A percentile compares a stretch with the other conserved stretches of the same genome.
phyloP scores from a whole-genome alignment of 2,113 vertebrate genomes.

The Mus spicilegus region DNA sequence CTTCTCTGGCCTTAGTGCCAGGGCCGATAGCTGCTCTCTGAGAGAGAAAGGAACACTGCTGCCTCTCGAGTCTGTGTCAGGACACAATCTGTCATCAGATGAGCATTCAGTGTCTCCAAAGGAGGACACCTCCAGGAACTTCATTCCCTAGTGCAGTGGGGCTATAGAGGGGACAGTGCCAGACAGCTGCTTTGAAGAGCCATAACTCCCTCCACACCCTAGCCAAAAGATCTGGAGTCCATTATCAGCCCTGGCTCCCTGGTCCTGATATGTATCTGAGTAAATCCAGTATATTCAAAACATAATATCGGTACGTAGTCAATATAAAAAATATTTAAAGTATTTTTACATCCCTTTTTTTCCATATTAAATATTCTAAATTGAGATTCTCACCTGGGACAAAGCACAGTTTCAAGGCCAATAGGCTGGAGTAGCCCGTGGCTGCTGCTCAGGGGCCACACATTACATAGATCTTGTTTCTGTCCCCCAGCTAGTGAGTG shows the following conservation, averaged over 20 bases:
- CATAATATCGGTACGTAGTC: not conserved
- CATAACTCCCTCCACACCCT: not conserved
- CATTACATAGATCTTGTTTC: not conserved
- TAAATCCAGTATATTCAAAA: conserved; percentile 12
- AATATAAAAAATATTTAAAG: not conserved
- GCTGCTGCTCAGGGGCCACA: accelerated
- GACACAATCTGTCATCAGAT: not conserved
- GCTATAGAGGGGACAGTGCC: not conserved
- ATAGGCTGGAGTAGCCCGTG: accelerated
- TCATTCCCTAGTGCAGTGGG: not conserved
- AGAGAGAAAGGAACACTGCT: not conserved
- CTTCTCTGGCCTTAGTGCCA: not conserved
- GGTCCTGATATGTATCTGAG: not conserved
- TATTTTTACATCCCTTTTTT: not conserved
- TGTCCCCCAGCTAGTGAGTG: not conserved
- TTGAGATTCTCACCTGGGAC: not conserved
- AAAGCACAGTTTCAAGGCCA: not conserved
- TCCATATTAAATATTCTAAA: not conserved
- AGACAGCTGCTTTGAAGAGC: not conserved
- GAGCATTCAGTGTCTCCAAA: not conserved
- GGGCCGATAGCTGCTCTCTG: not conserved
- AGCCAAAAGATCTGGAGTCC: not conserved
- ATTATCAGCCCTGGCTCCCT: conserved; percentile 61
- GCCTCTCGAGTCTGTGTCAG: not conserved
- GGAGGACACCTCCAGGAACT: not conserved